A percentile compares a stretch with the other conserved stretches of the same genome.
Evolutionary conservation across 2,888 invertebrate genomes (phyloP).

Genomic region (Poecilus cupreus): DNA sequence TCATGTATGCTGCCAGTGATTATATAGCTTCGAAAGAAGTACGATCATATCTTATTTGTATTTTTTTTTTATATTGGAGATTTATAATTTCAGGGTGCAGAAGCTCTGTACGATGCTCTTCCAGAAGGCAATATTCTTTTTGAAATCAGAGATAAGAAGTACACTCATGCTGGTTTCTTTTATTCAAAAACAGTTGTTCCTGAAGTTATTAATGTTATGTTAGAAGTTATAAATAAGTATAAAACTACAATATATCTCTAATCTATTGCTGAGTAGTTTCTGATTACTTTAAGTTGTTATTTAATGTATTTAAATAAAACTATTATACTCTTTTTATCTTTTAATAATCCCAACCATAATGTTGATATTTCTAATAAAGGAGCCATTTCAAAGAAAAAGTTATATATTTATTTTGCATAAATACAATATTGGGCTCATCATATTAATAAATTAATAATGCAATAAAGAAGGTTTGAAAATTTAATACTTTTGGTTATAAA

Average conservation of each 20-base stretch:
- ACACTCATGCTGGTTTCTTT: slow-evolving; percentile 71
- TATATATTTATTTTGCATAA: too few relatives aligned
- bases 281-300: background rate
- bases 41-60: slow-evolving; percentile 63
- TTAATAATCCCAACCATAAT: too few relatives aligned
- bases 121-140: slow-evolving; percentile 68
- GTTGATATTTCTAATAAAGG: too few relatives aligned
- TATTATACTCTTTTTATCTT: background rate
- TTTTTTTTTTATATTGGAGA: background rate
- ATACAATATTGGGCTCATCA: too few relatives aligned
- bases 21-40: slow-evolving; percentile 76
- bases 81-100: slow-evolving; percentile 69
- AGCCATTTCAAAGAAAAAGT: too few relatives aligned
- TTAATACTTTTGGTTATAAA: too few relatives aligned
- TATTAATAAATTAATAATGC: too few relatives aligned
- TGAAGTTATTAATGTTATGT: background rate
- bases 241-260: background rate
- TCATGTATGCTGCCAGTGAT: slow-evolving; percentile 80
- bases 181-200: slow-evolving; percentile 67
- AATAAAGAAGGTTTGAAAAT: too few relatives aligned
- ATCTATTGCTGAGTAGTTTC: background rate
- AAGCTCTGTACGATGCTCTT: slow-evolving; percentile 68
- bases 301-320: background rate
- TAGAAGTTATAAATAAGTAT: background rate
- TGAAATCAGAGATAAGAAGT: slow-evolving; percentile 68